A percentile compares a stretch with the other conserved stretches of the same genome.
These are phyloP conservation scores for Xylocopa sonorina DNA, from an alignment of 1,140 invertebrate species.

Conservation along the genomic window DNA sequence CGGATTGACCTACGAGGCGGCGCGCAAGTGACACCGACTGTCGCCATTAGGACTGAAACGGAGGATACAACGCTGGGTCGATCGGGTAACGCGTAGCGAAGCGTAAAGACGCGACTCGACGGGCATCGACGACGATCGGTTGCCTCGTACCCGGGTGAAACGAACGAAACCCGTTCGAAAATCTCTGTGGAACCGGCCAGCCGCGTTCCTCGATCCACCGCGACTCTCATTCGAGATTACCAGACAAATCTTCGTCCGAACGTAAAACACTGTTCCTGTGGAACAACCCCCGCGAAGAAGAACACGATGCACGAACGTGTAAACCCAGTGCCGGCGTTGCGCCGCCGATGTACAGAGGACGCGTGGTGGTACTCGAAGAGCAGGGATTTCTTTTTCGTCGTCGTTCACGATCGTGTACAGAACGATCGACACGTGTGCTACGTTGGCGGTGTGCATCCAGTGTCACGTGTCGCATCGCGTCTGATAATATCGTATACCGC, in stretches of 20 bases:
- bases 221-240: not conserved
- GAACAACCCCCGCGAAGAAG: not conserved
- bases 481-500: slow-evolving; percentile 1
- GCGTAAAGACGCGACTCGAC: no score
- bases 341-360: not conserved
- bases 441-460: slow-evolving; percentile 32
- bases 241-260: not conserved
- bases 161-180: no score
- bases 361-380: not conserved
- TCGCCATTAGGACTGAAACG: slow-evolving; percentile 3
- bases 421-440: not conserved
- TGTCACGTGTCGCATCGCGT: slow-evolving; percentile 33
- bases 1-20: slow-evolving; percentile 43
- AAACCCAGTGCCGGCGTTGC: slow-evolving; percentile 18
- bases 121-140: no score
- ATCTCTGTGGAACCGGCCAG: no score
- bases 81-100: not conserved
- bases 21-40: slow-evolving; percentile 51
- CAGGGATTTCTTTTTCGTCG: slow-evolving; percentile 11
- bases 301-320: not conserved
- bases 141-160: no score
- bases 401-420: slow-evolving; percentile 3
- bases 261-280: not conserved
- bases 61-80: slow-evolving; percentile 11
- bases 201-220: no score